Evolutionary conservation across 2,113 vertebrate genomes (phyloP), one percentile per base, ranked within the genome.

Genomic region (Daphoenositta chrysoptera): DNA sequence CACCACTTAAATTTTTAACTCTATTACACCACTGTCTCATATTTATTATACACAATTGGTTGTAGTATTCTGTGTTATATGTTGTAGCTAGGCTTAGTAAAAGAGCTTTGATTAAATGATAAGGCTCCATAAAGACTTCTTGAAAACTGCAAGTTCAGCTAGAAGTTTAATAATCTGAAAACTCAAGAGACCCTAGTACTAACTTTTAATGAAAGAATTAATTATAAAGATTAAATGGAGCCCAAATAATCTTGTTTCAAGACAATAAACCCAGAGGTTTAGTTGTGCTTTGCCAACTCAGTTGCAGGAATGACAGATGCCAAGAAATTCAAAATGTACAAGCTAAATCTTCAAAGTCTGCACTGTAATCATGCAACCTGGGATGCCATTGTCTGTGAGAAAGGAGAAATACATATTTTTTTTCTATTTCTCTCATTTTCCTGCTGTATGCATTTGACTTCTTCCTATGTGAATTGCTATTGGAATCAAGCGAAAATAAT

Each of bases 181-280:
- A 89, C 68, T 81, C 64, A 61, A 53, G 80, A 94, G 51, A 93
- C 50, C 70, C 54, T 57, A 66, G 28, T 15, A 63, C 33, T 63
- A 90, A 90, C 82, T 92, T 93, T 78, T 87, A 96, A 93, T 90
- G 75, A 95, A 92, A 93, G 42, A 90, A 90, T 44, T 90, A 93
- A 87, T 93, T 85, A 82, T 71, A 78, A 85, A 33, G 48, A 85
- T 82, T 65, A 94, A 93, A 84, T 14, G 78, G 53, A 88, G 61
- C 30, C 66, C n/a, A 82, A 78, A 70, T 1, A 24, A 80, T 77
- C 72, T 65, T 87, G 53, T 88, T 93, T 90, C 84, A 93, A 81
- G 90, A 81, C 54, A 82, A 79, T 58, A 83, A 5, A 89, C 48
- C 11, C 65, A 80, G 48, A 94, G 50, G 17, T 73, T 80, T 92